Evolutionary conservation across 2,113 vertebrate species (phyloP), one percentile per base, ranked within the genome.

Genomic region (Sitta europaea): DNA sequence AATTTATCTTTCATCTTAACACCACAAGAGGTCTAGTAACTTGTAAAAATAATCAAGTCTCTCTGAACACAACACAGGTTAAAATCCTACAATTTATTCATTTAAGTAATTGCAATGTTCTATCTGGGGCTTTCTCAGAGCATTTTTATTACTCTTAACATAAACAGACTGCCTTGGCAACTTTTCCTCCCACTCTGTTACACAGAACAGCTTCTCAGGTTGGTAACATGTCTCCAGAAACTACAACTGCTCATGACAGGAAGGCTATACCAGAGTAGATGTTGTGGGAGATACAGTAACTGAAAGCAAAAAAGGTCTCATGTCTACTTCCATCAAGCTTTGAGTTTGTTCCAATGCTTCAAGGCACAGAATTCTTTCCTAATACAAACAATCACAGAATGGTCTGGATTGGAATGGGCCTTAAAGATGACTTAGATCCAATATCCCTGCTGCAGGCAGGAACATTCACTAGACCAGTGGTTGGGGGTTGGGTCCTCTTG

Each of bases 391-490:
- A 59, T 25, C 8, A 9, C 2, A 75, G 24, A 61, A 82, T 14
- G 6, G 11, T 43, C n/a, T 59, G 20, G 10, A 9, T 21, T 45
- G 59, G 20, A 66, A 59, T 28, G 3, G 9, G 20, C 9, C 38
- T 53, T 31, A 61, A 38, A 47, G 24, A 61, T 27, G 17, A 31
- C 8, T 11, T 22, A 40, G 29, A 59, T 53, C 16, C 16, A 67
- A 47, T 3, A 14, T 10, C 6, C 9, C n/a, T 40, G 29, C 9
- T 59, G 7, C 2, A 2, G 9, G 20, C n/a, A 89, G 20, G 2
- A 53, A 75, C 14, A 67, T 45, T 54, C 29, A 59, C 4, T 12
- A 67, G 4, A 67, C n/a, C n/a, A n/a, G n/a, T n/a, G n/a, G n/a
- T n/a, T n/a, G n/a, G n/a, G n/a, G n/a, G n/a, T n/a, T n/a, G n/a